Evolutionary conservation across 2,888 invertebrate genomes (phyloP).

Genomic region (Meiosimyza platycephala): DNA sequence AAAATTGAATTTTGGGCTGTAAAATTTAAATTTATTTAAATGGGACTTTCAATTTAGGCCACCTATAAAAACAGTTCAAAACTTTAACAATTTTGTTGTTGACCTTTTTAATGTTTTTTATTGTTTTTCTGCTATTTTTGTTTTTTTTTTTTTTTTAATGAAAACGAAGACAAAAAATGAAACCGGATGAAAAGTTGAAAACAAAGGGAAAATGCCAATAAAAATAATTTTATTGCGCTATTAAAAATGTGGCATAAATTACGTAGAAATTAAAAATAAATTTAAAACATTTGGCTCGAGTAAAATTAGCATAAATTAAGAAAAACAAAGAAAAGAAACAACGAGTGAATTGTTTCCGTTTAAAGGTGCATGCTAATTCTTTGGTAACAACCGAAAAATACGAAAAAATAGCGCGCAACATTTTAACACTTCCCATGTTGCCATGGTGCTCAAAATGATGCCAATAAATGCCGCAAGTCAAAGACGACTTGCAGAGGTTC

Average conservation of each 20-base stretch:
- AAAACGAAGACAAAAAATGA: not conserved
- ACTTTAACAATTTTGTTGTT: not conserved
- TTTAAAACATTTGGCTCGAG: constrained; percentile 56
- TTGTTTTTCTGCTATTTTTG: not conserved
- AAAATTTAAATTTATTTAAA: too few relatives aligned
- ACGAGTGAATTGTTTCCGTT: too few relatives aligned
- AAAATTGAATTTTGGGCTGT: too few relatives aligned
- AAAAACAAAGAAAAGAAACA: constrained; percentile 24
- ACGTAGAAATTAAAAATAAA: constrained; percentile 52
- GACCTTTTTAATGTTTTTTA: constrained; percentile 1
- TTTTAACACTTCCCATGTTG: too few relatives aligned
- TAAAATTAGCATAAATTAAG: constrained; percentile 55
- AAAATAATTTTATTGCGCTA: constrained; percentile 22
- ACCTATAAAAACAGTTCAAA: too few relatives aligned
- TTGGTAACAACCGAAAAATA: too few relatives aligned
- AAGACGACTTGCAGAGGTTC: too few relatives aligned
- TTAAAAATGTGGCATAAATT: constrained; percentile 24
- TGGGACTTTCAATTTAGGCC: too few relatives aligned
- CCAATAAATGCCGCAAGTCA: too few relatives aligned
- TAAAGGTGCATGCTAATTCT: too few relatives aligned
- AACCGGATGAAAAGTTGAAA: not conserved
- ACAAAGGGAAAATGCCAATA: constrained; percentile 3
- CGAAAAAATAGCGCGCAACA: too few relatives aligned
- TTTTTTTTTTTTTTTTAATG: not conserved
- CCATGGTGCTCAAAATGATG: too few relatives aligned